A percentile compares a stretch with the other conserved stretches of the same genome.
Evolutionary conservation across 2,888 invertebrate species (phyloP).

Genomic region (Pterobdella sp.): DNA sequence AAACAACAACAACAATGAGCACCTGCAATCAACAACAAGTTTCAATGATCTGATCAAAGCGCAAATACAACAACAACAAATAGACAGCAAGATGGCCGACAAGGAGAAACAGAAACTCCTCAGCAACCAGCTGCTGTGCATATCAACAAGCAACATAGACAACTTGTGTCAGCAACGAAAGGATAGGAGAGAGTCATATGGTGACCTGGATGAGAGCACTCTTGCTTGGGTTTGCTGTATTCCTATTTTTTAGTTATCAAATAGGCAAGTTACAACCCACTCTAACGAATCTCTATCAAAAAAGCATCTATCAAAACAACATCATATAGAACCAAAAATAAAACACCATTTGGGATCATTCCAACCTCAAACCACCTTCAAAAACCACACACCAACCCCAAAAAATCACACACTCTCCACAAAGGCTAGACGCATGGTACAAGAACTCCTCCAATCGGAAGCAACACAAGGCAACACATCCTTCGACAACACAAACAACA

Average conservation of each 20-base stretch:
- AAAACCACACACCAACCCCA: too few relatives aligned
- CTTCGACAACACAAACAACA: constrained; percentile 9
- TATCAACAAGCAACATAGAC: constrained; percentile 46
- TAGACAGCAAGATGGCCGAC: constrained; percentile 16
- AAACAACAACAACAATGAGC: neutral
- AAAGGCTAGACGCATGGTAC: neutral
- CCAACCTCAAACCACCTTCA: too few relatives aligned
- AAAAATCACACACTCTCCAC: too few relatives aligned
- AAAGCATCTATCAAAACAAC: too few relatives aligned
- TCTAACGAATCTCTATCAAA: too few relatives aligned
- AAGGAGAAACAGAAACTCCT: constrained; percentile 37
- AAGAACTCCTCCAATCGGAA: neutral
- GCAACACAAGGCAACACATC: neutral
- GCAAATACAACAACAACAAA: constrained; percentile 45
- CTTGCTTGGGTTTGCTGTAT: constrained; percentile 17
- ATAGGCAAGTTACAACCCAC: too few relatives aligned
- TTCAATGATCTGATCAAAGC: constrained; percentile 49
- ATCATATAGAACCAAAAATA: too few relatives aligned
- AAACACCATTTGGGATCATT: too few relatives aligned
- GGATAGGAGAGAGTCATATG: constrained; percentile 38
- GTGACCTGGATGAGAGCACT: constrained; percentile 17
- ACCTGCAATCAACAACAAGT: neutral
- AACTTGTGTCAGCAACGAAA: constrained; percentile 42
- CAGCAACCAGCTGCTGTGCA: constrained; percentile 39
- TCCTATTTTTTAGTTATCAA: neutral